Percentiles rank a stretch among this genome's conserved stretches.
phyloP scores from a whole-genome alignment of 2,888 invertebrate genomes.

The Diploptera punctata region DNA sequence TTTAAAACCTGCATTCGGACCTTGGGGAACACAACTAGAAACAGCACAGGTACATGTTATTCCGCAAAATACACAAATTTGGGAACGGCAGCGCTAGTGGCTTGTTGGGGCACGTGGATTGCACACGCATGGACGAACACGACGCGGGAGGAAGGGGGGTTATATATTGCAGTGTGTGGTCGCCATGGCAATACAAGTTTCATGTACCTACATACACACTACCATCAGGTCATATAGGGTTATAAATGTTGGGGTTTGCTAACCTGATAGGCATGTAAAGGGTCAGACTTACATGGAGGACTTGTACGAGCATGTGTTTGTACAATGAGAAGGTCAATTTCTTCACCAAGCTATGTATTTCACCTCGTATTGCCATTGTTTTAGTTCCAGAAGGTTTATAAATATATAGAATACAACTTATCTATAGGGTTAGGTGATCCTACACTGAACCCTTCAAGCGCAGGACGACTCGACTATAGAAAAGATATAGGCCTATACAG shows the following conservation, averaged over 20 bases:
- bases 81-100: background rate
- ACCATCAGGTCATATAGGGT: conserved; percentile 11
- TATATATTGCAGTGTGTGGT: conserved; percentile 10
- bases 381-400: no score
- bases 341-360: no score
- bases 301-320: conserved; percentile 1
- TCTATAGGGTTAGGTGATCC: no score
- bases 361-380: no score
- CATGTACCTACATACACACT: conserved; percentile 3
- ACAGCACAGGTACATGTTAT: no score
- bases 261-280: background rate
- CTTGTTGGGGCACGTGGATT: conserved; percentile 24
- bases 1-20: no score
- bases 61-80: background rate
- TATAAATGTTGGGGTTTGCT: background rate
- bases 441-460: no score
- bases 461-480: no score
- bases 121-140: conserved; percentile 27
- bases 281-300: conserved; percentile 22
- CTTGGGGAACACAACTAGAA: no score
- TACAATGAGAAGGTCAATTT: background rate
- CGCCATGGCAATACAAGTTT: conserved; percentile 1
- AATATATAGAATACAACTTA: no score
- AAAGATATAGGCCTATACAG: no score
- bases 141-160: background rate